phyloP scores from a whole-genome alignment of 2,797 vertebrate genomes.

The Synaphobranchus kaupii region DNA sequence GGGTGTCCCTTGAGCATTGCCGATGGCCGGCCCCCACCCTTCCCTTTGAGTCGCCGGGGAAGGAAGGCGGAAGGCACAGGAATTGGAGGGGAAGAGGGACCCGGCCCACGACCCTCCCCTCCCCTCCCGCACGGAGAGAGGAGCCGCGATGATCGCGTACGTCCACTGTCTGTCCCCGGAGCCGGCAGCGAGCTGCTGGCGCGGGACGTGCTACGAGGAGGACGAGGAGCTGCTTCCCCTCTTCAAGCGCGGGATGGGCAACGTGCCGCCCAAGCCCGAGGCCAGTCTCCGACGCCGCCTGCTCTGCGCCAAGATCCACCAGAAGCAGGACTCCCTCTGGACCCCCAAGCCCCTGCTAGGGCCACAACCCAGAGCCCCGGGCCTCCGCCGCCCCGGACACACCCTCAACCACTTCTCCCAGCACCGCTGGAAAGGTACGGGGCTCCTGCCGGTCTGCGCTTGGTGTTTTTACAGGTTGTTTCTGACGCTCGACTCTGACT shows the following conservation, averaged over 20 bases:
- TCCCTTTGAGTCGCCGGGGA: neutral
- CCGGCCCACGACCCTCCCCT: neutral
- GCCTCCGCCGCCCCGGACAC: slow-evolving; percentile 32
- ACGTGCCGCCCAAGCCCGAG: slow-evolving; percentile 66
- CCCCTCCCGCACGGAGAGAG: neutral
- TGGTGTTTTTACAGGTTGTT: neutral
- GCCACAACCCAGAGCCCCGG: slow-evolving; percentile 43
- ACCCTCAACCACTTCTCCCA: slow-evolving; percentile 42
- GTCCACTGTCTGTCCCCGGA: slow-evolving; percentile 77
- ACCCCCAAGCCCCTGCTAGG: slow-evolving; percentile 77
- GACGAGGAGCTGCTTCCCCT: slow-evolving; percentile 69
- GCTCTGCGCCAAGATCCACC: slow-evolving; percentile 73
- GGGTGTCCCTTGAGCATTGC: neutral
- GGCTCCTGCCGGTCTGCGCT: neutral
- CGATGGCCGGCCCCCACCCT: slow-evolving; percentile 1
- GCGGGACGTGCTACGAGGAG: slow-evolving; percentile 75
- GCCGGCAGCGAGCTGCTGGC: slow-evolving; percentile 77
- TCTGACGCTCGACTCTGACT: neutral
- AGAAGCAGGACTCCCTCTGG: slow-evolving; percentile 79
- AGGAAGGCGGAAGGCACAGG: neutral
- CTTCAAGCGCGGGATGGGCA: slow-evolving; percentile 78
- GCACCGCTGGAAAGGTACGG: slow-evolving; percentile 63
- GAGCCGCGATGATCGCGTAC: slow-evolving; percentile 77
- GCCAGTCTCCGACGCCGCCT: slow-evolving; percentile 74
- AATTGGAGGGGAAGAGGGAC: neutral